Evolutionary conservation across 1,140 invertebrate genomes (phyloP).

Genomic region (Trichomalopsis sarcophagae): DNA sequence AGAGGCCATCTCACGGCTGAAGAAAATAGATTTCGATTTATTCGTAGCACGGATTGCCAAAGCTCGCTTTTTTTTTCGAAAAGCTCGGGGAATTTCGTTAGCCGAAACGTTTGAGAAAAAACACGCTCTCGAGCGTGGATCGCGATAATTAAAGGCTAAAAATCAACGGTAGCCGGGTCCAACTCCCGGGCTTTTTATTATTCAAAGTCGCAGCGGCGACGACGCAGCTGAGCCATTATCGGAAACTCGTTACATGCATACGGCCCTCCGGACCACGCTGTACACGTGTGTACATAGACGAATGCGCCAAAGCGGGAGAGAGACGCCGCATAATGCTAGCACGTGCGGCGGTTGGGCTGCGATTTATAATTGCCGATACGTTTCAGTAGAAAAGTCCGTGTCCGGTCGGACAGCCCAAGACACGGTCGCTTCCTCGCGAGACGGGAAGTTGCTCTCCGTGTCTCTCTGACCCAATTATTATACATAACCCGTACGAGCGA

Average conservation of each 20-base stretch:
- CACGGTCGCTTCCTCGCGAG: neutral
- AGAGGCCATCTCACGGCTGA: neutral
- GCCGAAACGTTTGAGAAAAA: neutral
- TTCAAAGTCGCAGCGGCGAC: conserved; percentile 56
- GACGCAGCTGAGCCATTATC: conserved; percentile 74
- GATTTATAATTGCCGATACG: neutral
- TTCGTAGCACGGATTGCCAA: neutral
- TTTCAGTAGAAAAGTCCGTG: neutral
- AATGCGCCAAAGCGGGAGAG: conserved; percentile 25
- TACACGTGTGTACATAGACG: conserved; percentile 54
- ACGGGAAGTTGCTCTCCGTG: neutral
- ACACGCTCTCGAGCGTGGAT: neutral
- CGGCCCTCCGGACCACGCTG: conserved; percentile 59
- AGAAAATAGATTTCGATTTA: neutral
- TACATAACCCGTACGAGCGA: neutral
- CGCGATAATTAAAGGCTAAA: neutral
- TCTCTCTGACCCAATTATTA: conserved; percentile 41
- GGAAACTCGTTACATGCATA: conserved; percentile 74
- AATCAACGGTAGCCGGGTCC: neutral
- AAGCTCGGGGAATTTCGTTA: too few relatives aligned
- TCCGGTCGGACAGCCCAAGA: neutral
- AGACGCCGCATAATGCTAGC: neutral
- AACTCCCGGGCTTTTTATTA: conserved; percentile 26
- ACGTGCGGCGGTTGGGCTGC: neutral
- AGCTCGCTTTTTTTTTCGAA: neutral